Conservation (phyloP, 2,797 vertebrate species). For the Rhinichthys osculus region DNA sequence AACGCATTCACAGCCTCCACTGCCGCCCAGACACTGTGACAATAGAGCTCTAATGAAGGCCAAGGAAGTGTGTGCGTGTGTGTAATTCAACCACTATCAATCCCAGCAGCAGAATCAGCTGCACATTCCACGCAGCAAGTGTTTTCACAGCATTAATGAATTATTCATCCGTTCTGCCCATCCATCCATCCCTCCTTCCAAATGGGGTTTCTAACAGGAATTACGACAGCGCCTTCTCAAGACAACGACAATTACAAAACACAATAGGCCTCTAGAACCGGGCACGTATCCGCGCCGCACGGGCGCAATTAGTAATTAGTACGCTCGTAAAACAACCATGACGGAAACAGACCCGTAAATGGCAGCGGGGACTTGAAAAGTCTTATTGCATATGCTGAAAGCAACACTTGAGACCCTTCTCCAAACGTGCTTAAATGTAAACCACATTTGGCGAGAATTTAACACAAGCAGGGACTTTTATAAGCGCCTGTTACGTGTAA, state of each 20-base stretch:
- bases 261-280: conserved; percentile 70
- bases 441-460: conserved; percentile 64
- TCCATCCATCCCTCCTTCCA: conserved; percentile 70
- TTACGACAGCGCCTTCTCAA: conserved; percentile 84
- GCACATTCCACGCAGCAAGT: conserved; percentile 66
- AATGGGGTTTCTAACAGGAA: conserved; percentile 77
- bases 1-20: conserved; percentile 70
- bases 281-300: background rate
- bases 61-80: conserved; percentile 25
- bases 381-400: conserved; percentile 11
- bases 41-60: conserved; percentile 46
- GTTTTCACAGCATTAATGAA: conserved; percentile 92
- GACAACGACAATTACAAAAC: conserved; percentile 90
- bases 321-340: conserved; percentile 35
- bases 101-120: conserved; percentile 41
- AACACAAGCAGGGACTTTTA: conserved; percentile 60
- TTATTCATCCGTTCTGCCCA: conserved; percentile 90
- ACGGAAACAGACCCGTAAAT: conserved; percentile 46
- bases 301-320: conserved; percentile 54
- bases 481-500: conserved; percentile 66
- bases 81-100: conserved; percentile 45
- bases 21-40: conserved; percentile 42
- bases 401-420: conserved; percentile 33
- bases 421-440: conserved; percentile 62
- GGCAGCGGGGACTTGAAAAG: conserved; percentile 17